Evolutionary conservation across 2,888 invertebrate genomes (phyloP).

Genomic region (Chrysopilus asiliformis): DNA sequence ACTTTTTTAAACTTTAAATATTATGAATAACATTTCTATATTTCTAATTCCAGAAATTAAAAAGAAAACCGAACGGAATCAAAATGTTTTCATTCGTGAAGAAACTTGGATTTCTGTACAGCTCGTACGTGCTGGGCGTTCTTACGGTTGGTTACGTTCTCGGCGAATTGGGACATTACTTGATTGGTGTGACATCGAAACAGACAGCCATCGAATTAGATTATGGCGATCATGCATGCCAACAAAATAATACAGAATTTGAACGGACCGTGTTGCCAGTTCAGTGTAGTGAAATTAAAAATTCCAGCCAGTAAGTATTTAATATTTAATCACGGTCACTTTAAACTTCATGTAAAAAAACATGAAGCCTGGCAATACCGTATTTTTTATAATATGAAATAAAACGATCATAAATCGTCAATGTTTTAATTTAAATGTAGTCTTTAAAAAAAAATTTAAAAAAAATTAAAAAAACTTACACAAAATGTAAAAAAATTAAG

Average conservation of each 20-base stretch:
- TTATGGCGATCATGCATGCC: slow-evolving; percentile 76
- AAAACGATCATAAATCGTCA: slow-evolving; percentile 39
- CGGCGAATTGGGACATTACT: slow-evolving; percentile 77
- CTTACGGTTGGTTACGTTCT: slow-evolving; percentile 73
- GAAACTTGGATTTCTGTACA: slow-evolving; percentile 57
- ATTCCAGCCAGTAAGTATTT: slow-evolving; percentile 40
- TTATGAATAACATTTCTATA: too few relatives aligned
- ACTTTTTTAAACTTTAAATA: too few relatives aligned
- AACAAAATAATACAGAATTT: slow-evolving; percentile 52
- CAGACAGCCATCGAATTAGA: slow-evolving; percentile 72
- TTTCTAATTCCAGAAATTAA: too few relatives aligned
- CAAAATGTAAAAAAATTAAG: too few relatives aligned
- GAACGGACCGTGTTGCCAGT: slow-evolving; percentile 39
- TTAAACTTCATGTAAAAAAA: not conserved
- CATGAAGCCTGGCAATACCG: not conserved
- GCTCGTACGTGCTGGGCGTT: slow-evolving; percentile 63
- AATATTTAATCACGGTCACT: too few relatives aligned
- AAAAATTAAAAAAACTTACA: not conserved
- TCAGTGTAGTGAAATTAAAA: slow-evolving; percentile 43
- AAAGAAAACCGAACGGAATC: too few relatives aligned
- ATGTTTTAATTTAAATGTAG: slow-evolving; percentile 37
- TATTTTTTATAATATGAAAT: slow-evolving; percentile 19
- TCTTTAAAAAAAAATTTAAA: not conserved
- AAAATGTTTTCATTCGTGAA: slow-evolving; percentile 20
- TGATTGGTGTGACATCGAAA: slow-evolving; percentile 80